Percentiles rank a stretch among this genome's conserved stretches.
phyloP scores from a whole-genome alignment of 2,113 vertebrate genomes.

The Mastomys coucha region DNA sequence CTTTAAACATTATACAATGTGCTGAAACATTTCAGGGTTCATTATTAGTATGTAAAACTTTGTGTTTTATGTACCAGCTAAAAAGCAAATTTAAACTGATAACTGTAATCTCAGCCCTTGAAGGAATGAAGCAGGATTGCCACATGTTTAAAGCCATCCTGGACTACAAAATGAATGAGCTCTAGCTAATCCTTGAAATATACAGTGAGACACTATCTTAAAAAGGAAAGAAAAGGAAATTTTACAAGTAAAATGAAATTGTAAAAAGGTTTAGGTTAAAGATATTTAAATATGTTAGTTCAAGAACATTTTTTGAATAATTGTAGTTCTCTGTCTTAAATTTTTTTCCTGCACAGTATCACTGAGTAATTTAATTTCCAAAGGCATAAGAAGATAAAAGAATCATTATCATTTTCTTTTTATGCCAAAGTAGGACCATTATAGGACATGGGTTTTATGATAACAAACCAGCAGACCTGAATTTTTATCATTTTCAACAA shows the following conservation, averaged over 20 bases:
- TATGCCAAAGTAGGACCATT: not conserved
- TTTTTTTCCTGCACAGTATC: not conserved
- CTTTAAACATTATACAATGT: not conserved
- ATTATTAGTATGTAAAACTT: not conserved
- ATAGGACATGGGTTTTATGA: not conserved
- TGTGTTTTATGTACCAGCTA: not conserved
- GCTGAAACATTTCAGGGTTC: not conserved
- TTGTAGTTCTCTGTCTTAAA: conserved; percentile 24
- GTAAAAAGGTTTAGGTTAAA: not conserved
- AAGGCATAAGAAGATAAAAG: conserved; percentile 42
- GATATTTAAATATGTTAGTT: not conserved
- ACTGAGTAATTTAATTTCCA: conserved; percentile 41
- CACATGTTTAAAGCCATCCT: too few species aligned
- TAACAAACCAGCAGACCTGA: not conserved
- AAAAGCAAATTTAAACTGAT: not conserved
- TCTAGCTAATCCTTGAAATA: too few species aligned
- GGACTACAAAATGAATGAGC: not conserved
- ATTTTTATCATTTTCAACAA: conserved; percentile 33
- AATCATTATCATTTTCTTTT: conserved; percentile 21
- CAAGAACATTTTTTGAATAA: conserved; percentile 32
- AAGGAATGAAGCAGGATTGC: not conserved
- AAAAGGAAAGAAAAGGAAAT: not conserved
- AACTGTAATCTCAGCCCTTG: not conserved
- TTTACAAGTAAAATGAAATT: not conserved
- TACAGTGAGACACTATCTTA: not conserved